Evolutionary conservation across 2,888 invertebrate genomes (phyloP).

Genomic region (Perdita meconis): DNA sequence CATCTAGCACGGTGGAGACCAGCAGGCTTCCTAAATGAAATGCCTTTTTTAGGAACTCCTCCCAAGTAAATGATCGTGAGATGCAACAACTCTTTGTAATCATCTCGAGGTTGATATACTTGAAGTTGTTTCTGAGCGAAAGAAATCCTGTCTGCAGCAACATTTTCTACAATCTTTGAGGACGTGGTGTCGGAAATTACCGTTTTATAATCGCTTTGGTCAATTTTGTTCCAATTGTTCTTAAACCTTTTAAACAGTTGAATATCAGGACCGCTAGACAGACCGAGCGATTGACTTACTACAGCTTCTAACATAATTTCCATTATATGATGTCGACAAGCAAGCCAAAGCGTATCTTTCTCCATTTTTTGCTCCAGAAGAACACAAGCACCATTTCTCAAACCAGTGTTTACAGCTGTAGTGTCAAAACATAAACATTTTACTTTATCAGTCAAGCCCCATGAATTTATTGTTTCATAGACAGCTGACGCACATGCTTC

Average conservation of each 20-base stretch:
- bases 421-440: constrained; percentile 1
- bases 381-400: not conserved
- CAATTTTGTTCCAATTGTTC: no score
- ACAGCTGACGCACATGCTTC: constrained; percentile 49
- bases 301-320: constrained; percentile 5
- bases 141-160: no score
- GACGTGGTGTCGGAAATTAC: not conserved
- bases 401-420: not conserved
- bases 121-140: constrained; percentile 5
- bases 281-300: not conserved
- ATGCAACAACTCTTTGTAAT: not conserved
- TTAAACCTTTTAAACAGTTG: no score
- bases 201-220: no score
- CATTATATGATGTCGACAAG: constrained; percentile 2
- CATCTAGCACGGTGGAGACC: not conserved
- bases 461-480: constrained; percentile 37
- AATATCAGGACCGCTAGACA: no score
- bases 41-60: not conserved
- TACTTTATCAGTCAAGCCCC: constrained; percentile 32
- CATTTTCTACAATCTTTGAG: no score
- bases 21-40: not conserved
- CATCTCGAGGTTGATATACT: constrained; percentile 5
- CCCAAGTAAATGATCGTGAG: constrained; percentile 1
- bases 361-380: not conserved
- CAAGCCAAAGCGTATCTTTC: not conserved